Conservation (phyloP, 2,113 vertebrate species). For the Chunga burmeisteri region DNA sequence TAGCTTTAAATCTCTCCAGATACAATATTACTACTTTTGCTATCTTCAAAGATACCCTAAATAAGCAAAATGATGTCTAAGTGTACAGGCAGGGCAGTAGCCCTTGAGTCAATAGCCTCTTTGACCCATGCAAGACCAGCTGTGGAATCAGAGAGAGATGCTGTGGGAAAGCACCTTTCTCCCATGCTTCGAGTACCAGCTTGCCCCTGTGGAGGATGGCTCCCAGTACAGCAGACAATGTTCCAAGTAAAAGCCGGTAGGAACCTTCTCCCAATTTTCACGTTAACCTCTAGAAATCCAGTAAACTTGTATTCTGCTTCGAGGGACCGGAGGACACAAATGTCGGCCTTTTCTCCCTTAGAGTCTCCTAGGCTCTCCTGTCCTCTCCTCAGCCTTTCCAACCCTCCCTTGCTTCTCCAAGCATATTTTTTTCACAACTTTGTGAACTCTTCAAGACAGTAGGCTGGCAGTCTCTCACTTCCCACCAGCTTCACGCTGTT, state of each 20-base stretch:
- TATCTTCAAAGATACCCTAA: background rate
- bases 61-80: background rate
- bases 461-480: slow-evolving; percentile 43
- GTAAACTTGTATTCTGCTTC: background rate
- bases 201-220: background rate
- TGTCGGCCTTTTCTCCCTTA: background rate
- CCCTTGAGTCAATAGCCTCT: background rate
- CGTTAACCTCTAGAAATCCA: background rate
- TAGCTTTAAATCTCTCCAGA: background rate
- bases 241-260: background rate
- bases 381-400: background rate
- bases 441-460: background rate
- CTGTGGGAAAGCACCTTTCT: background rate
- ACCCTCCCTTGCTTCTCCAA: background rate
- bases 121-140: background rate
- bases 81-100: background rate
- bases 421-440: background rate
- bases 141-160: background rate
- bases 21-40: background rate
- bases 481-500: background rate
- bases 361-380: background rate
- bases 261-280: background rate
- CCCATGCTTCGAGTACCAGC: background rate
- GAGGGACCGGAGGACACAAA: background rate
- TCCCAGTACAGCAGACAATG: background rate